These are phyloP conservation scores for Branchellion lobata DNA, from an alignment of 2,888 invertebrate species.

Conservation along the genomic window DNA sequence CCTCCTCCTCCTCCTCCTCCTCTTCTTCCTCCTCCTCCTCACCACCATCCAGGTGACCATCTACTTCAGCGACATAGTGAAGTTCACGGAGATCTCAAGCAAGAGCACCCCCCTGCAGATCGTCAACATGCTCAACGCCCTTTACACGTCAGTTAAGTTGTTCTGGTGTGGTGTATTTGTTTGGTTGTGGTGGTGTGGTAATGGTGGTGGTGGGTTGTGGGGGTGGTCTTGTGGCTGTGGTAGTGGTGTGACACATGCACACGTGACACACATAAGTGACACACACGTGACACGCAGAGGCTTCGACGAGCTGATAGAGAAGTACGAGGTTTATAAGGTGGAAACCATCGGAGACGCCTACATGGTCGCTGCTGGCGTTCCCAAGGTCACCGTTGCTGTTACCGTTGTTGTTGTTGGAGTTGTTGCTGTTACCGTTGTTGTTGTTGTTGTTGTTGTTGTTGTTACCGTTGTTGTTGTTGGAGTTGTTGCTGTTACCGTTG, in stretches of 20 bases:
- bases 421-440: slow-evolving; percentile 27
- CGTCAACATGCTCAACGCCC: slow-evolving; percentile 47
- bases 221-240: too few relatives aligned
- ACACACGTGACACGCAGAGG: too few relatives aligned
- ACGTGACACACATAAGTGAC: too few relatives aligned
- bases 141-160: slow-evolving; percentile 49
- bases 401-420: slow-evolving; percentile 1
- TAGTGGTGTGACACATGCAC: too few relatives aligned
- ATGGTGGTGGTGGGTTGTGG: too few relatives aligned
- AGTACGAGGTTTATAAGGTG: slow-evolving; percentile 51
- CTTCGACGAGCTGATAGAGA: slow-evolving; percentile 49
- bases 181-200: too few relatives aligned
- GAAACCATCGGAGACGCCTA: slow-evolving; percentile 52
- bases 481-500: too few relatives aligned
- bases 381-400: not conserved
- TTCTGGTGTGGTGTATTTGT: too few relatives aligned
- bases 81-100: slow-evolving; percentile 49
- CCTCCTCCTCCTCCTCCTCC: not conserved
- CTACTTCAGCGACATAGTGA: slow-evolving; percentile 50
- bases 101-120: slow-evolving; percentile 46
- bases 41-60: too few relatives aligned
- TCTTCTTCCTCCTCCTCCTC: slow-evolving; percentile 15
- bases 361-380: slow-evolving; percentile 33
- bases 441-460: too few relatives aligned
- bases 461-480: too few relatives aligned